Evolutionary conservation across 1,140 invertebrate species (phyloP), one percentile per base, ranked within the genome.

Genomic region (Phortica variegata): DNA sequence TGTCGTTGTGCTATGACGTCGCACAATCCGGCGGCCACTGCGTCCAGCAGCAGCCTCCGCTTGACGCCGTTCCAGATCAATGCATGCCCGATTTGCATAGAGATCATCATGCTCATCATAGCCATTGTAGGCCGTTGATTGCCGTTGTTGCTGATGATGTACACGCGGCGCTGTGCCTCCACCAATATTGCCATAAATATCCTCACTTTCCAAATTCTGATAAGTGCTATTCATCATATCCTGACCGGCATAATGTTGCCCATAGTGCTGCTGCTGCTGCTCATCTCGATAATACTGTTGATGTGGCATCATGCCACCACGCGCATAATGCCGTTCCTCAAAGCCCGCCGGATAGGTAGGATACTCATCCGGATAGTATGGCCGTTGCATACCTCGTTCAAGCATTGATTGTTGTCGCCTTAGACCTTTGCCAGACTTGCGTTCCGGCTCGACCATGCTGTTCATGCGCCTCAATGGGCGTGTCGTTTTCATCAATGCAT

Each of bases 351-450:
- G 65, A 47, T 71, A 74, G 4, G 66, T 69, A 39, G 69, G 70
- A 54, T 73, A 73, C 39, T 69, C 66, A 36, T 75, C 73, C 2
- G 72, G 65, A 36, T 75, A 75, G 41, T 72, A 73, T 12, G 70
- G 69, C 12, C 73, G 55, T 26, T 63, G 60, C 9, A 66, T 62
- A 6, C 65, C 62, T 3, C 66, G 52, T 40, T 76, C 74, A 29
- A 75, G 52, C 74, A 76, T 75, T 18, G 74, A 76, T 36, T 76
- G 66, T 51, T 76, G 74, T 3, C 74, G 60, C 1, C 70, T 52
- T 16, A 76, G 19, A 7, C 58, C 58, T 21, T 74, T 71, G 15
- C n/a, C n/a, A 7, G 62, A 56, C 21, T 72, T 75, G 5, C 60
- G 41, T 32, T 76, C 74, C 34, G 68, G 65, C 39, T 75, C 72